phyloP scores from a whole-genome alignment of 1,140 invertebrate species.

The Lepidurus couesii region DNA sequence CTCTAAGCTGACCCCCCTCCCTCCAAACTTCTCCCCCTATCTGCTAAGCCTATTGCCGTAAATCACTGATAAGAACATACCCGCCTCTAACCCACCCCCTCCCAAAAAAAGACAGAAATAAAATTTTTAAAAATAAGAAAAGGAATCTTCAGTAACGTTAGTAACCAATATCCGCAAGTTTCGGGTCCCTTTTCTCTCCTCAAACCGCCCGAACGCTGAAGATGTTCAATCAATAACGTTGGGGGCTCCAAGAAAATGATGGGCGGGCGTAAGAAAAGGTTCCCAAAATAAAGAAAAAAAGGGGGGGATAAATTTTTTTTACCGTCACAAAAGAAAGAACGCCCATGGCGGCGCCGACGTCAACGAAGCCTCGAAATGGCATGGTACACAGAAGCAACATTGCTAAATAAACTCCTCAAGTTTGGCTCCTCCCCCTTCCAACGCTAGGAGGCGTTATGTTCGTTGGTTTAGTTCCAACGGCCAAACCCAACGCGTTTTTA shows the following conservation, averaged over 20 bases:
- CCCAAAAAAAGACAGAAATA: neutral
- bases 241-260: constrained; percentile 1
- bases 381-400: constrained; percentile 38
- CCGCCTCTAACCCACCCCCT: neutral
- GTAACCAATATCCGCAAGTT: constrained; percentile 5
- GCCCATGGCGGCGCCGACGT: constrained; percentile 37
- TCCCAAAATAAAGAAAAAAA: neutral
- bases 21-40: neutral
- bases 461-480: no score
- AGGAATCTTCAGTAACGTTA: constrained; percentile 16
- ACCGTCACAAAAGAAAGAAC: constrained; percentile 36
- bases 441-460: neutral
- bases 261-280: constrained; percentile 6
- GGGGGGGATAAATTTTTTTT: constrained; percentile 20
- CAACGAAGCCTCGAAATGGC: constrained; percentile 37
- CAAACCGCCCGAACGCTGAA: neutral
- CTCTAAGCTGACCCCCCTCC: neutral
- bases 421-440: neutral
- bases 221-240: constrained; percentile 18
- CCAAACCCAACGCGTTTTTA: no score
- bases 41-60: neutral
- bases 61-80: neutral
- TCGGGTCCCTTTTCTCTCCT: neutral
- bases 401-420: constrained; percentile 40
- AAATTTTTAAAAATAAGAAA: no score